Conservation (phyloP, 1,140 invertebrate genomes). For the Watersipora subatra region DNA sequence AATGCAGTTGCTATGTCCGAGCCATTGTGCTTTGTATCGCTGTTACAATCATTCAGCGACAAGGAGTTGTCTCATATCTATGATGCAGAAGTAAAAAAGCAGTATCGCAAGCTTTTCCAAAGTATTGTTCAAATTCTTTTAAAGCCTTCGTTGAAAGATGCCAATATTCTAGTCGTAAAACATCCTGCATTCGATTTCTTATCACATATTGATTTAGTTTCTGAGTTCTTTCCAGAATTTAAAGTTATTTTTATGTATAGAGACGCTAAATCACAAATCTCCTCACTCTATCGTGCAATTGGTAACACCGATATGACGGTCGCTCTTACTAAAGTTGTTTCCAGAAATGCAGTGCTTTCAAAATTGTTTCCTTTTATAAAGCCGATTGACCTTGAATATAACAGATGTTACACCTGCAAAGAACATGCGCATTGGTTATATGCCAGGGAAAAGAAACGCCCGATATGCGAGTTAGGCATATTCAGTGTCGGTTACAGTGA, state of each 20-base stretch:
- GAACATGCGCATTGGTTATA: neutral
- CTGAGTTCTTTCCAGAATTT: neutral
- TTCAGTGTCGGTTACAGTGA: neutral
- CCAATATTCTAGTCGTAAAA: neutral
- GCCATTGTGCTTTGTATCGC: neutral
- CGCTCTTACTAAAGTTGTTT: neutral
- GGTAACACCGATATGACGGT: neutral
- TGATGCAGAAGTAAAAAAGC: neutral
- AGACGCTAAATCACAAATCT: neutral
- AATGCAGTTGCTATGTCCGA: neutral
- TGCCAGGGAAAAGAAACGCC: neutral
- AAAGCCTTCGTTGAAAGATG: neutral
- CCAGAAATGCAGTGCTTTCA: neutral
- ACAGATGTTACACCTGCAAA: neutral
- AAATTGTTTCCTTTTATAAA: neutral
- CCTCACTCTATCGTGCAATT: neutral
- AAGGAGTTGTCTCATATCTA: neutral
- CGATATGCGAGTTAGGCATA: neutral
- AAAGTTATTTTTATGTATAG: neutral
- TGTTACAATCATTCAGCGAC: neutral
- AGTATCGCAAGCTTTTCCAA: neutral
- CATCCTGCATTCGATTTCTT: neutral
- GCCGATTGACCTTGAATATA: neutral
- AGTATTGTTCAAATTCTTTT: neutral
- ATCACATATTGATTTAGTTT: neutral